Percentiles rank a stretch among this genome's conserved stretches.
These are phyloP conservation scores for Micronycteris hirsuta DNA, from an alignment of 2,113 vertebrate genomes.

Conservation along the genomic window DNA sequence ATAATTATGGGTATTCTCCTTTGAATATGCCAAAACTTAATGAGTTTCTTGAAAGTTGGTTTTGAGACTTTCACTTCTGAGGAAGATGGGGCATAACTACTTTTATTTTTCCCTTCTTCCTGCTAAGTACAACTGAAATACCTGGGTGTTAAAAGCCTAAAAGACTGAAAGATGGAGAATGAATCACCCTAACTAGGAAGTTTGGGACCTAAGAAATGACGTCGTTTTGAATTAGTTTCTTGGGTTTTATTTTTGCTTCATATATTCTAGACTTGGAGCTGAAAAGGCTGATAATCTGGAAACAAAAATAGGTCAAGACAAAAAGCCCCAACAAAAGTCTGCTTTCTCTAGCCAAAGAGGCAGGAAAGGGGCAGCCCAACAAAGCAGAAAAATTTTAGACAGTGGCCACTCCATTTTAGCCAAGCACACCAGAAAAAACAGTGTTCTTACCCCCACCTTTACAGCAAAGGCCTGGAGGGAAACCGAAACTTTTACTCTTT, in stretches of 20 bases:
- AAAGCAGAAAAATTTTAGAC: neutral
- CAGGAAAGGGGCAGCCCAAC: neutral
- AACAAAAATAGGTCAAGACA: neutral
- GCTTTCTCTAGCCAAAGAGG: neutral
- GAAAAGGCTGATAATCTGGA: neutral
- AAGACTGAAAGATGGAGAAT: neutral
- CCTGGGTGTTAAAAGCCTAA: neutral
- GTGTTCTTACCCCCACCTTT: neutral
- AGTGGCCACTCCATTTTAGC: neutral
- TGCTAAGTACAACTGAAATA: neutral
- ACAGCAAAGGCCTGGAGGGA: neutral
- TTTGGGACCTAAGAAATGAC: neutral
- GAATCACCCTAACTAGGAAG: neutral
- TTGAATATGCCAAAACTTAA: neutral
- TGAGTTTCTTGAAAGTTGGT: neutral
- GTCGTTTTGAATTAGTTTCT: neutral
- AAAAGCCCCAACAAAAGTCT: neutral
- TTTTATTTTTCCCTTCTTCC: neutral
- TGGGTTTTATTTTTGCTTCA: neutral
- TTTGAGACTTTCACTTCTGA: neutral
- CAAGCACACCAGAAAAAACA: neutral
- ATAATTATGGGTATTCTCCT: neutral
- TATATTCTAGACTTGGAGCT: neutral
- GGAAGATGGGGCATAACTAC: neutral
- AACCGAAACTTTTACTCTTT: neutral